Evolutionary conservation across 1,140 invertebrate species (phyloP).

Genomic region (Solen grandis): DNA sequence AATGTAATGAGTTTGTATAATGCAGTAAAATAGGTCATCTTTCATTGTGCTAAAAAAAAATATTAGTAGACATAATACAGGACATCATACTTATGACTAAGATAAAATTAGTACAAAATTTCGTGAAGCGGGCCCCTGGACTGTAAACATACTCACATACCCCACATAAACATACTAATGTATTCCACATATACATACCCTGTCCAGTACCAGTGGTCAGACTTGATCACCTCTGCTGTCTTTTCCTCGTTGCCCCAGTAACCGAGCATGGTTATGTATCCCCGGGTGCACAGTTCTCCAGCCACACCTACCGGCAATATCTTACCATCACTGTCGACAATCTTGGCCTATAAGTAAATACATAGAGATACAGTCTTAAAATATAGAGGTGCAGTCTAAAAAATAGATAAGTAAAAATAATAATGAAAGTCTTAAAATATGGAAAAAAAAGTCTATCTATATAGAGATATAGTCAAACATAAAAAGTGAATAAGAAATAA

Average conservation of each 20-base stretch:
- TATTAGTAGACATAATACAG: neutral
- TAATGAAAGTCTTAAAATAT: too few relatives aligned
- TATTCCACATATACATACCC: constrained; percentile 88
- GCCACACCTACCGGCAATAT: constrained; percentile 88
- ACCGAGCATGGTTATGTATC: constrained; percentile 90
- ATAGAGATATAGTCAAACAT: too few relatives aligned
- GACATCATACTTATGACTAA: too few relatives aligned
- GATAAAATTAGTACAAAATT: neutral
- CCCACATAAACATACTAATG: too few relatives aligned
- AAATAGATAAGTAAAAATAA: too few relatives aligned
- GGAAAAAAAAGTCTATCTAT: too few relatives aligned
- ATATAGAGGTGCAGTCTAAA: too few relatives aligned
- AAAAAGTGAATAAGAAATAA: too few relatives aligned
- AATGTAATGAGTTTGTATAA: too few relatives aligned
- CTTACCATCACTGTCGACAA: constrained; percentile 87
- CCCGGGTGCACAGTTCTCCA: constrained; percentile 92
- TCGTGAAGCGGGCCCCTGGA: neutral
- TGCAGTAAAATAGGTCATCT: too few relatives aligned
- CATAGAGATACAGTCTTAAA: too few relatives aligned
- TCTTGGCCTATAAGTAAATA: constrained; percentile 84
- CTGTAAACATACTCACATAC: neutral
- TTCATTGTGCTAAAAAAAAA: too few relatives aligned
- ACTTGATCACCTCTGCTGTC: constrained; percentile 87
- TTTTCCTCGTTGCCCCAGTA: constrained; percentile 93
- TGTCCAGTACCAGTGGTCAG: constrained; percentile 92